These are phyloP conservation scores for Lasioglossum leucozonium DNA, from an alignment of 2,888 invertebrate genomes.

Conservation along the genomic window DNA sequence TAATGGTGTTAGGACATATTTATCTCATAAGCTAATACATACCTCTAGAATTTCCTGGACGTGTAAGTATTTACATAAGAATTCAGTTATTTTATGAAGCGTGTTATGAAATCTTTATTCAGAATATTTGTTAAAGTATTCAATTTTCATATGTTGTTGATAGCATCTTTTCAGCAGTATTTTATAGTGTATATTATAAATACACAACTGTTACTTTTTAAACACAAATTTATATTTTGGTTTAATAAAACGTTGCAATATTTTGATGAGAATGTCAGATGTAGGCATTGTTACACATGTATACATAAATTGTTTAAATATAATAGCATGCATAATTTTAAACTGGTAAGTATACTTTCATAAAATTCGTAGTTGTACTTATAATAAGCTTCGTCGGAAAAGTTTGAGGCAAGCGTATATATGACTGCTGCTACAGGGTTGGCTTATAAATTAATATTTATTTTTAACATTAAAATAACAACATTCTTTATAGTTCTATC, in stretches of 20 bases:
- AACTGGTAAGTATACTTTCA: constrained; percentile 65
- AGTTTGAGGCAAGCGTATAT: constrained; percentile 24
- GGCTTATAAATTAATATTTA: constrained; percentile 27
- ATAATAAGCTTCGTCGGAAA: constrained; percentile 8
- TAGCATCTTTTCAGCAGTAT: constrained; percentile 47
- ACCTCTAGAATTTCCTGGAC: constrained; percentile 21
- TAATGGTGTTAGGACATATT: constrained; percentile 31
- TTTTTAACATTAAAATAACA: neutral
- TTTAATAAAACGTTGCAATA: constrained; percentile 4
- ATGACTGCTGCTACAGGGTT: constrained; percentile 57
- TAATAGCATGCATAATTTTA: constrained; percentile 52
- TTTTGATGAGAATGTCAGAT: constrained; percentile 19
- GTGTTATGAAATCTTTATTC: neutral
- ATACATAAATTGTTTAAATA: constrained; percentile 39
- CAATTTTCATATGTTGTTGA: constrained; percentile 36
- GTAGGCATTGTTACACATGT: constrained; percentile 43
- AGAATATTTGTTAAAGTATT: neutral
- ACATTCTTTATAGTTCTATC: neutral
- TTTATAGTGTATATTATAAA: constrained; percentile 18
- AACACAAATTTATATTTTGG: constrained; percentile 1
- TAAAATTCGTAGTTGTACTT: constrained; percentile 56
- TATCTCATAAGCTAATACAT: constrained; percentile 20
- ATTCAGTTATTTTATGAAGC: constrained; percentile 31
- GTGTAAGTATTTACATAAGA: constrained; percentile 49
- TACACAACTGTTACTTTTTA: constrained; percentile 5